Percentiles rank a stretch among this genome's conserved stretches.
phyloP scores from a whole-genome alignment of 2,113 vertebrate species.

The Proteles cristata region DNA sequence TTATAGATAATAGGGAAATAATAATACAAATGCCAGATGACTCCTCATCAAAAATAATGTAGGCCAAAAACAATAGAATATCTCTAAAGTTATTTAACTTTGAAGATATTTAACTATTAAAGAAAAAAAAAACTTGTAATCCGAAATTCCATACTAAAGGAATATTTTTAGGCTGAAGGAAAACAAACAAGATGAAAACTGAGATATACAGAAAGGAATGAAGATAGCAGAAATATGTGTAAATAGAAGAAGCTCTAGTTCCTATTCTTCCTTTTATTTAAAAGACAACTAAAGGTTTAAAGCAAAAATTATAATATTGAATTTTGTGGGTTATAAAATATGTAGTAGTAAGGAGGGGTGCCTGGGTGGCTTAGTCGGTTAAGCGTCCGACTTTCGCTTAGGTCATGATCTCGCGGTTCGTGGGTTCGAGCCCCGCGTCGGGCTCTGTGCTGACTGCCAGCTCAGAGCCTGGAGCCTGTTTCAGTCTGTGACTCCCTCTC shows the following conservation, averaged over 20 bases:
- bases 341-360: not conserved
- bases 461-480: too few species aligned
- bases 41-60: not conserved
- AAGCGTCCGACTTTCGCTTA: too few species aligned
- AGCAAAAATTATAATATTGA: not conserved
- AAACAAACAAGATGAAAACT: not conserved
- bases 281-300: not conserved
- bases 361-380: too few species aligned
- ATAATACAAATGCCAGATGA: not conserved
- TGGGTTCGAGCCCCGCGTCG: too few species aligned
- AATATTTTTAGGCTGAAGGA: not conserved
- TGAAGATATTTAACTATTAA: not conserved
- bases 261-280: not conserved
- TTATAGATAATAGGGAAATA: not conserved
- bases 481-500: too few species aligned
- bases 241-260: not conserved
- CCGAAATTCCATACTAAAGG: not conserved
- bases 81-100: not conserved
- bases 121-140: not conserved
- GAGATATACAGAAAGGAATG: not conserved
- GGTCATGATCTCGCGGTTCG: too few species aligned
- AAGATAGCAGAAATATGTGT: not conserved
- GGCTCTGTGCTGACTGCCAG: too few species aligned
- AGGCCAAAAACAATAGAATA: not conserved
- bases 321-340: not conserved